A percentile compares a stretch with the other conserved stretches of the same genome.
phyloP scores from a whole-genome alignment of 2,113 vertebrate genomes.

The Spheniscus mendiculus region DNA sequence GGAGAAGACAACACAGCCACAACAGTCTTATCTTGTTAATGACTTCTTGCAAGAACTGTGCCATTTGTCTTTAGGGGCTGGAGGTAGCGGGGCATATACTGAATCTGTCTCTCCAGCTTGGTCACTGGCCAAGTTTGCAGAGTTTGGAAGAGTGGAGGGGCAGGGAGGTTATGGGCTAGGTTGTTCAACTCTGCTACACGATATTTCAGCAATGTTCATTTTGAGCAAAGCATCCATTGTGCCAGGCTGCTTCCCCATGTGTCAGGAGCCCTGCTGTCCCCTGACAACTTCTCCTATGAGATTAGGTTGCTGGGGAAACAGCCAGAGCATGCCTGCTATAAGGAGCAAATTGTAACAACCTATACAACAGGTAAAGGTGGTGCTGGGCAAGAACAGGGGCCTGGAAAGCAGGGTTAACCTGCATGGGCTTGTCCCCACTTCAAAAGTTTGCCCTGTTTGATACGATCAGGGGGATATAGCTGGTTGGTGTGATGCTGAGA shows the following conservation, averaged over 20 bases:
- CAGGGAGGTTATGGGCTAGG: neutral
- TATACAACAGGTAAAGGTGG: neutral
- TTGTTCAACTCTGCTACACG: neutral
- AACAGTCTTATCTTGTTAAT: neutral
- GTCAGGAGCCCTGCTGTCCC: neutral
- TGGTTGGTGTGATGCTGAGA: neutral
- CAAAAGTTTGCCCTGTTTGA: neutral
- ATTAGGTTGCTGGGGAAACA: neutral
- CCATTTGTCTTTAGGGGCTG: neutral
- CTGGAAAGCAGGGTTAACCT: neutral
- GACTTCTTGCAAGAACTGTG: neutral
- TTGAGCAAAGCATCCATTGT: neutral
- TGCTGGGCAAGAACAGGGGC: neutral
- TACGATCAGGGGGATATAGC: neutral
- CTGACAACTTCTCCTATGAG: neutral
- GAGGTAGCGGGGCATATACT: neutral
- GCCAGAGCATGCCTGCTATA: neutral
- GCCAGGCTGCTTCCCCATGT: neutral
- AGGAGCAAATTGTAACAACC: neutral
- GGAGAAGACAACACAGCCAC: neutral
- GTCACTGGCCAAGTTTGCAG: neutral
- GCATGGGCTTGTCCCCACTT: neutral
- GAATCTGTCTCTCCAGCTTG: neutral
- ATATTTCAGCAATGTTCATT: neutral
- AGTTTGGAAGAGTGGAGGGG: neutral